Conservation (phyloP, 2,888 invertebrate species). For the Tryphoninae sp. region DNA sequence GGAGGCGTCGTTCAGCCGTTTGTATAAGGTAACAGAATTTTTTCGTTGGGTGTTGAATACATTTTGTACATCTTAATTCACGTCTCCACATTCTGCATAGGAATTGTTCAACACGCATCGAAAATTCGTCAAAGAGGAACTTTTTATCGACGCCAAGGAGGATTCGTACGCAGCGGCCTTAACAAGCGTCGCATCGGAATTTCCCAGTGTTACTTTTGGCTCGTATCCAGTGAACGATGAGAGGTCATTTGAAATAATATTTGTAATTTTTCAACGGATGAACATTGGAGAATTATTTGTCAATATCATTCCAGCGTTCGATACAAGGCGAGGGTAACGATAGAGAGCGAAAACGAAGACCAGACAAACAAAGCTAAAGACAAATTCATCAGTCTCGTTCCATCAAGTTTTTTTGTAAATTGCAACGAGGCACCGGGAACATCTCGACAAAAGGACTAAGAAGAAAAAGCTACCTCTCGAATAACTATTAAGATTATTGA, state of each 20-base stretch:
- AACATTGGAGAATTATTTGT: not conserved
- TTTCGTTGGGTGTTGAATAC: conserved; percentile 4
- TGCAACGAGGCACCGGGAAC: conserved; percentile 66
- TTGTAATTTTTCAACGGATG: conserved; percentile 1
- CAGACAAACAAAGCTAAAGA: conserved; percentile 78
- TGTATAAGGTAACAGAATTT: conserved; percentile 74
- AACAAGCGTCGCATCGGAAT: conserved; percentile 80
- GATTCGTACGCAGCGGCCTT: conserved; percentile 81
- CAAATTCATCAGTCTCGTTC: conserved; percentile 78
- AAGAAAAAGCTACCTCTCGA: not conserved
- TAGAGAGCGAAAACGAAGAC: conserved; percentile 81
- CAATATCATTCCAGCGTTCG: conserved; percentile 73
- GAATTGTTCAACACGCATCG: conserved; percentile 79
- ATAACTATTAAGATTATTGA: not conserved
- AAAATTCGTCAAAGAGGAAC: conserved; percentile 79
- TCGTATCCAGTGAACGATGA: conserved; percentile 82
- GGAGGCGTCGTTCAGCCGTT: conserved; percentile 78
- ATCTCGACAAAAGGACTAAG: conserved; percentile 4
- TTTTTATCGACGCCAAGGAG: conserved; percentile 82
- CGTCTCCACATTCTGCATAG: conserved; percentile 67
- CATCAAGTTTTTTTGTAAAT: conserved; percentile 70
- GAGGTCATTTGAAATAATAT: conserved; percentile 75
- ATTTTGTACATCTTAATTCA: conserved; percentile 43
- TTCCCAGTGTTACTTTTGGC: conserved; percentile 82
- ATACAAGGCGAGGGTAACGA: conserved; percentile 82